Evolutionary conservation across 1,140 invertebrate genomes (phyloP), one percentile per base, ranked within the genome.

Genomic region (Myzus persicae): DNA sequence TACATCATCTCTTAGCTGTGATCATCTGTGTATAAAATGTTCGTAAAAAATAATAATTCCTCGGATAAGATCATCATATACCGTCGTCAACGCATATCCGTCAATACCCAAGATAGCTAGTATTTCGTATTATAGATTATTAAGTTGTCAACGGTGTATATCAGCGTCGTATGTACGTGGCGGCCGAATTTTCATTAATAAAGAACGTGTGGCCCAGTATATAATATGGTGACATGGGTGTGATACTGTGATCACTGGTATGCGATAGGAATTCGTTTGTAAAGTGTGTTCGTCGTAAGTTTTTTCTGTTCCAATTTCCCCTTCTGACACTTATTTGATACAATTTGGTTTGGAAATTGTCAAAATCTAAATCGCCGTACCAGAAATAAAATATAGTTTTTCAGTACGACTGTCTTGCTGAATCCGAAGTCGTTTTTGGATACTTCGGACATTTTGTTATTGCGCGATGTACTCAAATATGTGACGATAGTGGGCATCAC

Each of bases 241-340:
- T n/a, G 59, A 76, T n/a, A n/a, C 14, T 76, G 59, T n/a, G 59
- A 76, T n/a, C n/a, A n/a, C 59, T 20, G 59, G 59, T 76, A 76
- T 76, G 59, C 5, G 31, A 76, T 18, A 76, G n/a, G 59, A 76
- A 76, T 76, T 76, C 14, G 31, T 76, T n/a, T 4, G 31, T 76
- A 76, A 76, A 76, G 59, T 76, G 59, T 76, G n/a, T 76, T 76
- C n/a, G 59, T n/a, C n/a, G n/a, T n/a, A 76, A 76, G 14, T 76
- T 59, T 67, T 76, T 20, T 67, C 31, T 18, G 59, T 76, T 76
- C 59, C 14, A 76, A 76, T 76, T n/a, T 76, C 11, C 31, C 3
- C 11, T 31, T 31, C 11, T 76, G 59, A 76, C 31, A 76, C n/a
- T 76, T n/a, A n/a, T 76, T 76, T n/a, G 59, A n/a, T 36, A 76